phyloP scores from a whole-genome alignment of 2,113 vertebrate species.

The Peromyscus californicus region DNA sequence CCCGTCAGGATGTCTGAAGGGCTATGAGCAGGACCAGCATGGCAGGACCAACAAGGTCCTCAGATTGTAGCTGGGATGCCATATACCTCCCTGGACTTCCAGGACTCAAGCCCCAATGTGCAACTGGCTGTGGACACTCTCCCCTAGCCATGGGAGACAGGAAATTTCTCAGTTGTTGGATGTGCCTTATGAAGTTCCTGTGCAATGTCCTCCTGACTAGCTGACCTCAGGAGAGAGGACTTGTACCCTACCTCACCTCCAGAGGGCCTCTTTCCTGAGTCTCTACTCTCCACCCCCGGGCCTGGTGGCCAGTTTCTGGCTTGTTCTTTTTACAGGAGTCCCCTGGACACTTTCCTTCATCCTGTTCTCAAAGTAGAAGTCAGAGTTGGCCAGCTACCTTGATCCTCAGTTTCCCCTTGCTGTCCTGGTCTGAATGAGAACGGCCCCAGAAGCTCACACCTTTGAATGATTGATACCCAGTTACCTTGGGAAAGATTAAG shows the following conservation, averaged over 20 bases:
- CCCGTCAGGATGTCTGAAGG: background rate
- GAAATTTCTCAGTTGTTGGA: background rate
- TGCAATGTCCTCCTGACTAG: background rate
- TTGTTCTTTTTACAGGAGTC: slow-evolving; percentile 69
- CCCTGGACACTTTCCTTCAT: background rate
- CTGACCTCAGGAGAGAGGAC: too few relatives aligned
- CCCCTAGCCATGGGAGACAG: background rate
- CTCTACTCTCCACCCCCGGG: background rate
- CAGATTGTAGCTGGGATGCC: background rate
- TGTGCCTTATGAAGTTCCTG: rapidly evolving
- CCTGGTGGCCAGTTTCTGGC: slow-evolving; percentile 40
- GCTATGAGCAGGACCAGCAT: too few relatives aligned
- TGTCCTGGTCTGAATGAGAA: background rate
- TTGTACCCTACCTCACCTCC: rapidly evolving
- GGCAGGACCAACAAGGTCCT: background rate
- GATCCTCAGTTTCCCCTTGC: too few relatives aligned
- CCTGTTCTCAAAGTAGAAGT: background rate
- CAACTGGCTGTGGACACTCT: background rate
- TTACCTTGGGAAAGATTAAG: background rate
- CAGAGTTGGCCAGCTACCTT: too few relatives aligned
- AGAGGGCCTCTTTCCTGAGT: background rate
- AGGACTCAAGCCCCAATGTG: background rate
- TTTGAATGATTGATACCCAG: background rate
- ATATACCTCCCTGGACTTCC: too few relatives aligned
- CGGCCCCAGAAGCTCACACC: background rate